These are phyloP conservation scores for Pogonognathellus flavescens DNA, from an alignment of 1,140 invertebrate genomes.

Conservation along the genomic window DNA sequence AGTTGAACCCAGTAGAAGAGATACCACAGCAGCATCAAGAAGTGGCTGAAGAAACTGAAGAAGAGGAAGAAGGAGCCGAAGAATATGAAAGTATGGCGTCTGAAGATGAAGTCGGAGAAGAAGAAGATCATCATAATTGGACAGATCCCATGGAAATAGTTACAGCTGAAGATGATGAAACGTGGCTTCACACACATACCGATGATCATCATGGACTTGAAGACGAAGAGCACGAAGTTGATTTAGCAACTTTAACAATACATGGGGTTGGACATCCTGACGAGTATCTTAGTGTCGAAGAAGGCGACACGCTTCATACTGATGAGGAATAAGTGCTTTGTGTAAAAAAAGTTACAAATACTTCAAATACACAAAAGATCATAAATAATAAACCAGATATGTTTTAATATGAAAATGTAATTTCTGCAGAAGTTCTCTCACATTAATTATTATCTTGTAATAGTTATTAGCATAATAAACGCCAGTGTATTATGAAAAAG, in stretches of 20 bases:
- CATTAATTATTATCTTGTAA: no score
- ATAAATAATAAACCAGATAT: no score
- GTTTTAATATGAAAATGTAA: no score
- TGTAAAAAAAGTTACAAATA: no score
- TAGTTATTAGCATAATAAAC: no score
- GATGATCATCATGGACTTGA: background rate
- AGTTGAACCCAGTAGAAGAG: background rate
- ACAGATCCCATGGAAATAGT: background rate
- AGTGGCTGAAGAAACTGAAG: background rate
- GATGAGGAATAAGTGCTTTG: no score
- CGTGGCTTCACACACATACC: background rate
- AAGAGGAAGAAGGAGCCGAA: background rate
- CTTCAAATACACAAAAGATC: no score
- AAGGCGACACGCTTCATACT: no score
- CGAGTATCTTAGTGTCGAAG: background rate
- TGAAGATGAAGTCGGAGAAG: background rate
- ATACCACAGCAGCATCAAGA: background rate
- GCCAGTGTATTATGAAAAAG: no score
- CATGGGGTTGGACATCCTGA: background rate
- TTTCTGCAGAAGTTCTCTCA: no score
- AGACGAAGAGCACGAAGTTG: background rate
- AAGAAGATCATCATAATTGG: background rate
- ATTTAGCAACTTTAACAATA: background rate
- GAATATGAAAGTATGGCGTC: background rate
- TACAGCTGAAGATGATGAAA: slow-evolving; percentile 12